Base-by-base conservation (phyloP, 1,140 invertebrate species). In the Condylostylus longicornis region DNA sequence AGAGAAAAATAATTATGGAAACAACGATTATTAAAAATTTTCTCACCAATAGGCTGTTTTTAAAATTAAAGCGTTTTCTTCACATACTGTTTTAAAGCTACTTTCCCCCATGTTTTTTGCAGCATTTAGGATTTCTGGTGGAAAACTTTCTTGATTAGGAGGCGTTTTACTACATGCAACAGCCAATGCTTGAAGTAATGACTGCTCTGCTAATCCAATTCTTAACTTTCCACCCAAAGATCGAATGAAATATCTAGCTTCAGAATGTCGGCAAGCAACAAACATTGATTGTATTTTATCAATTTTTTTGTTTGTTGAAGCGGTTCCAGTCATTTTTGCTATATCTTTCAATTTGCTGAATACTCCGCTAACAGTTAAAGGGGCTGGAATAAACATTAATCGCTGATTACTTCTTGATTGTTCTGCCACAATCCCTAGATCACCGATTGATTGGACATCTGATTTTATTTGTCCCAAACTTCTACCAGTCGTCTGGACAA, bases 141-240 rank as follows among this genome's bases (percentile, higher is more conserved):
- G 77, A 50, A 70, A 79, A 6, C 67, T 61, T 62, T 80, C 65
- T 48, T 74, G 53, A 52, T 65, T 61, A 25, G 77, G 77, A 15
- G 79, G 81, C 5, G 80, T 80, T 35, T 71, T 62, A 17, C 75
- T 70, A 47, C 77, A 77, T 4, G 93, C 93, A 51, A 85, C 71
- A 10, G 88, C 87, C 28, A 99, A 55, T 10, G 95, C 93, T 57
- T 84, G 81, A 12, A 99, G 65, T 17, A 97, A 76, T 10, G 91
- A 96, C 63, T 96, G 91, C 55, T 99, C 95, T 1, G 94, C 96
- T 34, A 99, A 66, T 4, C 94, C 94, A 47, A 98, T 94, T 25
- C 95, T 71, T 31, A 99, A 64, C 64, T 98, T 98, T 9, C 95
- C 95, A 42, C 82, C 75, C 2, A 98, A 62, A 34, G 54, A 70